Evolutionary conservation across 2,797 vertebrate species (phyloP).

Genomic region (Pseudochaenichthys georgianus): DNA sequence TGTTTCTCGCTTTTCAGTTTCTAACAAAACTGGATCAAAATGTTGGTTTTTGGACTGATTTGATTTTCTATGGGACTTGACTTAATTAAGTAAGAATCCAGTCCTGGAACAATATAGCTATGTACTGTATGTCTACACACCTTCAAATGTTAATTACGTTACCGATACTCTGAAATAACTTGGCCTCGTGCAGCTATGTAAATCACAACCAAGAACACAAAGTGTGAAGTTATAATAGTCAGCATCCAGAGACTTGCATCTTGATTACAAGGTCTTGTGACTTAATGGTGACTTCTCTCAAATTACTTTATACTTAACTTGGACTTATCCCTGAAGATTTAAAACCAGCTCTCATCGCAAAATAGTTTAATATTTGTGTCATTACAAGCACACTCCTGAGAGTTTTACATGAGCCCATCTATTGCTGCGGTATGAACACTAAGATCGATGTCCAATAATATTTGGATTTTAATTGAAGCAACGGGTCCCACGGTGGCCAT

Average conservation of each 20-base stretch:
- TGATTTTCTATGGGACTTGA: neutral
- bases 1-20: neutral
- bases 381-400: neutral
- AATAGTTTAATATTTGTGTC: neutral
- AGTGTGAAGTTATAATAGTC: neutral
- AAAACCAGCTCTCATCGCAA: too few species aligned
- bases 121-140: neutral
- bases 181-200: neutral
- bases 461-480: slow-evolving; percentile 9
- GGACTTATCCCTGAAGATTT: neutral
- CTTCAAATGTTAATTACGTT: neutral
- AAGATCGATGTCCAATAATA: slow-evolving; percentile 20
- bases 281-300: neutral
- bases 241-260: neutral
- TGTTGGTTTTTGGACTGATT: neutral
- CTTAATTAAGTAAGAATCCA: neutral
- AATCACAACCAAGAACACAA: neutral
- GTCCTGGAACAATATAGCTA: neutral
- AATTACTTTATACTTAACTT: neutral
- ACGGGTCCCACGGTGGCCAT: slow-evolving; percentile 11
- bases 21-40: neutral
- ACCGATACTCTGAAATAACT: neutral
- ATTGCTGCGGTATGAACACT: neutral
- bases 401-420: neutral
- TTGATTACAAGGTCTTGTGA: neutral